Evolutionary conservation across 2,797 vertebrate genomes (phyloP), one percentile per base, ranked within the genome.

Genomic region (Lagocephalus sceleratus): DNA sequence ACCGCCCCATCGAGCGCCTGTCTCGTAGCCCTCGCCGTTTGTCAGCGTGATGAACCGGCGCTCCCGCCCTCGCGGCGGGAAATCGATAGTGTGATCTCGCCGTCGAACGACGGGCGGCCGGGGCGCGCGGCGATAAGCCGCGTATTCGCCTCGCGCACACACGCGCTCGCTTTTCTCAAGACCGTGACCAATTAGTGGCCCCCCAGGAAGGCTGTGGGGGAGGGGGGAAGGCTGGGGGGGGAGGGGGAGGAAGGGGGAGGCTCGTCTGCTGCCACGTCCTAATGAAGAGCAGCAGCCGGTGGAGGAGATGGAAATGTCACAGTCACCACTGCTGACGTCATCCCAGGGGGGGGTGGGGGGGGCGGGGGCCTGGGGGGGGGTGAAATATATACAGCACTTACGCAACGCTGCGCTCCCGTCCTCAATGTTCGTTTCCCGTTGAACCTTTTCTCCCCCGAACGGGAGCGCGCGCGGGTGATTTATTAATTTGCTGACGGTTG

Each of bases 41-140:
- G 71, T 75, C 64, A 25, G 38, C 44, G 76, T 81, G 78, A 86
- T 81, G 81, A 81, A 83, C 73, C 73, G 53, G 64, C 40, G 72
- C 60, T 81, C 79, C 70, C 14, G 55, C 73, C 65, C 56, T 82
- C 75, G 81, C 79, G 76, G 68, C 74, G 26, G 49, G 22, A 56
- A 81, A 82, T 86, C 82, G 47, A 85, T 82, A 70, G 51, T 51
- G 55, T 20, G 45, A 49, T 58, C 66, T 66, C 42, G 45, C 40
- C 35, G 68, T 57, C 65, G 68, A 62, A 58, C 73, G 68, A 76
- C 74, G 51, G 63, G 50, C 39, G 3, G 60, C 41, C 60, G 57
- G 3, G 60, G 42, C 60, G 57, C 47, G 73, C 70, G 68, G 68
- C 19, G 23, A 44, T 9, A 58, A 29, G 72, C 68, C 67, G 65